These are phyloP conservation scores for Phasia obesa DNA, from an alignment of 2,888 invertebrate species.

Conservation along the genomic window DNA sequence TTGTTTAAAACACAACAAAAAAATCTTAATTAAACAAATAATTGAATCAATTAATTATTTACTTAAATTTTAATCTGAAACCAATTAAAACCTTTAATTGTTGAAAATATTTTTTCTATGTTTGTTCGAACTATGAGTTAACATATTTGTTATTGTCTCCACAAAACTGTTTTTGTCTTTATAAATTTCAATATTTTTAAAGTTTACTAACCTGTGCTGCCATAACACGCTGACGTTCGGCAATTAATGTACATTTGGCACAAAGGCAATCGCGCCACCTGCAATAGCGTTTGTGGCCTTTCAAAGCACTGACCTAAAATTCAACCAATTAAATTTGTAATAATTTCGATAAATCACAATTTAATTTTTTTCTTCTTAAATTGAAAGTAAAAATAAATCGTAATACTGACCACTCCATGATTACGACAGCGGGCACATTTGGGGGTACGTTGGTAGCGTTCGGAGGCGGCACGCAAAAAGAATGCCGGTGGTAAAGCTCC, in stretches of 20 bases:
- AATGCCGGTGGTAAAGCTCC: constrained; percentile 93
- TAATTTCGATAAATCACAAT: neutral
- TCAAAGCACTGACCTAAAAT: constrained; percentile 83
- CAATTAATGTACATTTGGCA: constrained; percentile 98
- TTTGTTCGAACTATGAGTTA: too few species aligned
- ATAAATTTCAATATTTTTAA: neutral
- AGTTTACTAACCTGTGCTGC: constrained; percentile 91
- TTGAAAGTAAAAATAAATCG: neutral
- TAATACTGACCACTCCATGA: constrained; percentile 96
- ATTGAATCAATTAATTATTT: too few species aligned
- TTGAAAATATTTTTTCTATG: too few species aligned
- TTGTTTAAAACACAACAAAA: too few species aligned
- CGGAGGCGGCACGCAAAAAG: constrained; percentile 93
- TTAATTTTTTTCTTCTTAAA: neutral
- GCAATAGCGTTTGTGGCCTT: constrained; percentile 98
- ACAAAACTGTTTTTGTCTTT: neutral
- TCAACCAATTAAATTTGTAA: constrained; percentile 20
- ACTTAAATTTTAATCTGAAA: too few species aligned
- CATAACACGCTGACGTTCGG: constrained; percentile 98
- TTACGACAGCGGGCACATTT: constrained; percentile 98
- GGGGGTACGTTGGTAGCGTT: constrained; percentile 97
- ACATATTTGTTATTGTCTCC: neutral
- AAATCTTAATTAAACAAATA: too few species aligned
- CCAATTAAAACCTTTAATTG: too few species aligned
- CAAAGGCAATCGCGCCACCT: constrained; percentile 98